These are phyloP conservation scores for Selenia dentaria DNA, from an alignment of 2,888 invertebrate species.

Conservation along the genomic window DNA sequence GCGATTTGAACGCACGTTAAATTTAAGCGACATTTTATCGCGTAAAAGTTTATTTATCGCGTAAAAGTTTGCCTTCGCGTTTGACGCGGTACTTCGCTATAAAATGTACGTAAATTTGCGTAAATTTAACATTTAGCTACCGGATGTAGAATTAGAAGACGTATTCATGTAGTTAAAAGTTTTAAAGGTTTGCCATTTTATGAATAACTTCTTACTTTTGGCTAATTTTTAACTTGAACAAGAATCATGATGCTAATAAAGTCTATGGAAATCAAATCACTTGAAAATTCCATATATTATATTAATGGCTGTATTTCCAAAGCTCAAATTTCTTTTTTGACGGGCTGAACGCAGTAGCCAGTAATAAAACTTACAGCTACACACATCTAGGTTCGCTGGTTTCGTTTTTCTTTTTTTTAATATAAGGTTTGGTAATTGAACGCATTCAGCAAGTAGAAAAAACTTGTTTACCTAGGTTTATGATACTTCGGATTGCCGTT, in stretches of 20 bases:
- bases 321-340: too few relatives aligned
- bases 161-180: constrained; percentile 1
- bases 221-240: too few relatives aligned
- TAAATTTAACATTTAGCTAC: constrained; percentile 26
- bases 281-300: too few relatives aligned
- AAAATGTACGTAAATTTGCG: constrained; percentile 18
- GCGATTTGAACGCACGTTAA: constrained; percentile 33
- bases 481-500: constrained; percentile 91
- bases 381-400: too few relatives aligned
- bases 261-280: too few relatives aligned
- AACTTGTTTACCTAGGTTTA: constrained; percentile 85
- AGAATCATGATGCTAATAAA: too few relatives aligned
- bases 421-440: too few relatives aligned
- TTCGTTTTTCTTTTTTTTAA: too few relatives aligned
- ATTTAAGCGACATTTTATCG: constrained; percentile 27
- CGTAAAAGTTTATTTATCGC: constrained; percentile 23
- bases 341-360: too few relatives aligned
- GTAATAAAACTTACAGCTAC: too few relatives aligned
- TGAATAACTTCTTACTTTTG: neutral
- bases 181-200: neutral
- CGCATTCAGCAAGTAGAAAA: too few relatives aligned
- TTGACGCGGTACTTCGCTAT: constrained; percentile 28
- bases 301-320: too few relatives aligned
- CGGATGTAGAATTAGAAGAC: constrained; percentile 7
- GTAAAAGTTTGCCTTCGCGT: constrained; percentile 32